These are phyloP conservation scores for Scaeva pyrastri DNA, from an alignment of 2,888 invertebrate genomes.

Conservation along the genomic window DNA sequence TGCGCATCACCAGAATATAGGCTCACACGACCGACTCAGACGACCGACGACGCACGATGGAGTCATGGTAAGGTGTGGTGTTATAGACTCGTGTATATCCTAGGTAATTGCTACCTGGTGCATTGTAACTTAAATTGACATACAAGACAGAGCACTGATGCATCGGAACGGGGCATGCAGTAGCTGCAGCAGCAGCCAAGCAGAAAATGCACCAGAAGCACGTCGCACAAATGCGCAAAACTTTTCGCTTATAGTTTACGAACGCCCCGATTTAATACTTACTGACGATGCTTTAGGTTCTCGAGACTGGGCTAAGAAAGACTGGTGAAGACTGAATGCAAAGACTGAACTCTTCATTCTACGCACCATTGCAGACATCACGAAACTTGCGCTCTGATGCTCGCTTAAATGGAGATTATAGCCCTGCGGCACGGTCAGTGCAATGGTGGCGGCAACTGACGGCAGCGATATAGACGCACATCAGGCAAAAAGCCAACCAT, in stretches of 20 bases:
- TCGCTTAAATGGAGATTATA: conserved; percentile 70
- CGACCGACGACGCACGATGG: too few species aligned
- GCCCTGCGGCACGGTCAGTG: conserved; percentile 48
- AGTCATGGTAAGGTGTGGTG: conserved; percentile 17
- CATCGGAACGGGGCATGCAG: conserved; percentile 6
- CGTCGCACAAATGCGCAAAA: conserved; percentile 74
- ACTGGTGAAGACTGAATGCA: neutral
- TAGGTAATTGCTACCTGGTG: conserved; percentile 75
- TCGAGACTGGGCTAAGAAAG: too few species aligned
- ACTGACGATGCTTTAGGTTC: neutral
- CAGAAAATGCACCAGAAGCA: conserved; percentile 53
- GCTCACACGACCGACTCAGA: too few species aligned
- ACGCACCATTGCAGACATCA: conserved; percentile 45
- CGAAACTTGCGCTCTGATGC: conserved; percentile 32
- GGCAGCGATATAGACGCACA: conserved; percentile 45
- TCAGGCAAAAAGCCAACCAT: conserved; percentile 41
- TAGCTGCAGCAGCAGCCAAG: conserved; percentile 3
- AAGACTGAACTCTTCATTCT: neutral
- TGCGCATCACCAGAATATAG: conserved; percentile 31
- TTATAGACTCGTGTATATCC: conserved; percentile 59
- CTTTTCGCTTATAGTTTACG: conserved; percentile 73
- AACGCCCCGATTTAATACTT: conserved; percentile 67
- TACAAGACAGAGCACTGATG: conserved; percentile 63
- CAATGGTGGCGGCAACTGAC: too few species aligned
- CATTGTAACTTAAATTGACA: conserved; percentile 73